A percentile compares a stretch with the other conserved stretches of the same genome.
Evolutionary conservation across 2,888 invertebrate species (phyloP).

Genomic region (Plagiodera versicolora): DNA sequence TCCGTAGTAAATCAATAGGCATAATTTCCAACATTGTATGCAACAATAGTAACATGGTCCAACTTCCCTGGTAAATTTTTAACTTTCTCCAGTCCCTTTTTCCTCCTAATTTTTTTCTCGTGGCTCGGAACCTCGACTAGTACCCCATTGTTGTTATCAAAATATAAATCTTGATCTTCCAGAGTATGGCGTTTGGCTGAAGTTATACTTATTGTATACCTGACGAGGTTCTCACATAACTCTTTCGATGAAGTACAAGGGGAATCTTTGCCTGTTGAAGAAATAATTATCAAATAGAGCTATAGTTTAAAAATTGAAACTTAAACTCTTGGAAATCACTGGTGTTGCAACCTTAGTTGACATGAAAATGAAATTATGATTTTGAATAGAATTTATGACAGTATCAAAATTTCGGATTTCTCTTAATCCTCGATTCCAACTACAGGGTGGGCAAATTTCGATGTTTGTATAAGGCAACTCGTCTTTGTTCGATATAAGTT

Average conservation of each 20-base stretch:
- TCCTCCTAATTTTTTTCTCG: slow-evolving; percentile 69
- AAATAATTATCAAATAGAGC: too few relatives aligned
- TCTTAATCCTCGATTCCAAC: too few relatives aligned
- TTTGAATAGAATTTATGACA: too few relatives aligned
- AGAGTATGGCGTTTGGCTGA: slow-evolving; percentile 79
- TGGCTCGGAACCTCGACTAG: slow-evolving; percentile 63
- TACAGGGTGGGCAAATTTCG: too few relatives aligned
- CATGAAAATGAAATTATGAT: too few relatives aligned
- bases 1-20: slow-evolving; percentile 8
- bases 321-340: too few relatives aligned
- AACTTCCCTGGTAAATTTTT: slow-evolving; percentile 78
- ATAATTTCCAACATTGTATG: slow-evolving; percentile 69
- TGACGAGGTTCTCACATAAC: slow-evolving; percentile 72
- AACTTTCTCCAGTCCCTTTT: slow-evolving; percentile 72
- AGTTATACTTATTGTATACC: slow-evolving; percentile 79
- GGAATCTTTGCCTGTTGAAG: slow-evolving; percentile 55
- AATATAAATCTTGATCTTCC: slow-evolving; percentile 80
- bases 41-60: slow-evolving; percentile 85
- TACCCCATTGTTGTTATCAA: slow-evolving; percentile 59
- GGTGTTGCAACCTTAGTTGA: too few relatives aligned
- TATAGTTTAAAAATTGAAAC: not conserved
- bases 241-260: slow-evolving; percentile 65
- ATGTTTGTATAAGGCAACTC: too few relatives aligned
- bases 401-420: too few relatives aligned
- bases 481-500: too few relatives aligned